Percentiles rank a stretch among this genome's conserved stretches.
phyloP scores from a whole-genome alignment of 1,140 invertebrate species.

The Drosophila parabipectinata region DNA sequence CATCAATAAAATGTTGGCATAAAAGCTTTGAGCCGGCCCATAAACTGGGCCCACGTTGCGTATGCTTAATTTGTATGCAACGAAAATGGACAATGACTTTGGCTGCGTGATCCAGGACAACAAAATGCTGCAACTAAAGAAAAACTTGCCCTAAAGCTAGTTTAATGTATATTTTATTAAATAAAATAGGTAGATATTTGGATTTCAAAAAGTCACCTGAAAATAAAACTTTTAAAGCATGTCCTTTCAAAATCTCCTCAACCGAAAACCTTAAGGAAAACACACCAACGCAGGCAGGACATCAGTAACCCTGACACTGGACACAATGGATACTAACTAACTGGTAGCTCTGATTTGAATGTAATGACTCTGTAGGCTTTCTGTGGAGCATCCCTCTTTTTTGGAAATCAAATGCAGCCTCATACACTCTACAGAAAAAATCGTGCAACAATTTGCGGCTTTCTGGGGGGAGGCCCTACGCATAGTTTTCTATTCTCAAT shows the following conservation, averaged over 20 bases:
- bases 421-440: slow-evolving; percentile 20
- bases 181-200: too few species aligned
- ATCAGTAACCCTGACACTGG: slow-evolving; percentile 20
- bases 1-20: slow-evolving; percentile 71
- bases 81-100: slow-evolving; percentile 1
- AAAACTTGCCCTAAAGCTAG: too few species aligned
- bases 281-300: background rate
- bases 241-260: background rate
- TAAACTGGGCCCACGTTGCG: slow-evolving; percentile 52
- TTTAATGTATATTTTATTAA: too few species aligned
- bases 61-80: slow-evolving; percentile 58
- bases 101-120: slow-evolving; percentile 6
- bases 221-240: background rate
- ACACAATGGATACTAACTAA: slow-evolving; percentile 79
- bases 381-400: slow-evolving; percentile 4
- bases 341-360: slow-evolving; percentile 77
- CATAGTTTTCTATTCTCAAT: slow-evolving; percentile 44
- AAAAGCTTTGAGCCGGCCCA: slow-evolving; percentile 48
- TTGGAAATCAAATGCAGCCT: slow-evolving; percentile 43
- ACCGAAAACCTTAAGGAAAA: background rate
- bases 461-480: slow-evolving; percentile 19
- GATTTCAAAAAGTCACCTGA: background rate
- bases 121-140: background rate
- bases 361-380: slow-evolving; percentile 59
- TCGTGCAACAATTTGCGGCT: slow-evolving; percentile 48